Base-by-base conservation (phyloP, 2,797 vertebrate genomes). In the Gallinago nigripennis region DNA sequence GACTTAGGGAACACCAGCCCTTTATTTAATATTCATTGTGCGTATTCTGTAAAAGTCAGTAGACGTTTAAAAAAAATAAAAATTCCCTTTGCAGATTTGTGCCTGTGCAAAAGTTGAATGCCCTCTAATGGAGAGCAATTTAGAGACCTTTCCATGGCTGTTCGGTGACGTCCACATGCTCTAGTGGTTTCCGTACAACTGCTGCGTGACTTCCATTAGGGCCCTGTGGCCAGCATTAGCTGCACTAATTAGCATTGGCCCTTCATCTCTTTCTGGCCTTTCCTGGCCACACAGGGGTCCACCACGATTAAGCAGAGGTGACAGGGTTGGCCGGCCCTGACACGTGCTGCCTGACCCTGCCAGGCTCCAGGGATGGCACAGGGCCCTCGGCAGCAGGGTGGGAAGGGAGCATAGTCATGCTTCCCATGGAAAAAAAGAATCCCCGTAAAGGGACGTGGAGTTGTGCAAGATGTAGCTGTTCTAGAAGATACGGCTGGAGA, bases 1-100 rank as follows among this genome's bases (percentile, higher is more conserved):
- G 73, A 75, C 73, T 90, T 30, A 19, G 33, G 30, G 77, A 90
- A 83, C 79, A 61, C 57, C 65, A 45, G 85, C 51, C 57, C 70
- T 72, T 90, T 86, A 65, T 92, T 96, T 95, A 85, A 79, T 94
- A 95, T 89, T 97, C 76, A 81, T 41, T 33, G 45, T 23, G 41
- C 5, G 0, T 82, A 61, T 88, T 91, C 77, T 56, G 57, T 95
- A 88, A 88, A 96, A 96, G 83, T 90, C 93, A 95, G 46, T 68
- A 84, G 93, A 58, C 35, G 21, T 70, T 77, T 46, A 63, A 61
- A 88, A 57, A 50, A 50, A 78, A 60, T 41, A 72, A 48, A 75
- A 56, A 21, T 2, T n/a, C 35, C 51, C 48, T 80, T 77, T 80
- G 45, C 63, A 72, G 66, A 43, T 60, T 68, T 3, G 11, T 63